phyloP scores from a whole-genome alignment of 2,888 invertebrate genomes.

The Xylophagus ater region DNA sequence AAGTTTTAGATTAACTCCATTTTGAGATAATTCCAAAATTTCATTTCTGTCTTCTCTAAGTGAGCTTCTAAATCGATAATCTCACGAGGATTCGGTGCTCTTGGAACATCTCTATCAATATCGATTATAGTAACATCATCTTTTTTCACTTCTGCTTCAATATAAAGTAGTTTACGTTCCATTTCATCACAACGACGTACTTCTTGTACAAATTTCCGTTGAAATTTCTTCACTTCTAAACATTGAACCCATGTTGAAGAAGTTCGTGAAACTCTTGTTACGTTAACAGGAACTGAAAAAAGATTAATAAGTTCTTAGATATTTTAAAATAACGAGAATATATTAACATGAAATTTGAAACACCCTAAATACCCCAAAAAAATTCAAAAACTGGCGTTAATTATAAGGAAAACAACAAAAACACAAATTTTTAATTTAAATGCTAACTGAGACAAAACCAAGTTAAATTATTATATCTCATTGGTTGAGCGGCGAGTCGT shows the following conservation, averaged over 20 bases:
- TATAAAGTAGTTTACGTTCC: constrained; percentile 76
- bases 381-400: too few relatives aligned
- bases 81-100: constrained; percentile 69
- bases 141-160: constrained; percentile 76
- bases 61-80: constrained; percentile 86
- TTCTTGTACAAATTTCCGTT: constrained; percentile 84
- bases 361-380: too few relatives aligned
- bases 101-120: constrained; percentile 56
- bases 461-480: too few relatives aligned
- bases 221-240: constrained; percentile 87
- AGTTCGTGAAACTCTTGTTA: too few relatives aligned
- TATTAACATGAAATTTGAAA: too few relatives aligned
- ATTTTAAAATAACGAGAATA: too few relatives aligned
- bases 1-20: constrained; percentile 77
- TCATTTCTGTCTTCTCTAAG: constrained; percentile 88
- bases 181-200: constrained; percentile 85
- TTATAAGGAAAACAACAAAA: too few relatives aligned
- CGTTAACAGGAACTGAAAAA: too few relatives aligned
- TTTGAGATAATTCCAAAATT: constrained; percentile 78
- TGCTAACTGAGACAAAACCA: too few relatives aligned
- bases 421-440: too few relatives aligned
- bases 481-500: too few relatives aligned
- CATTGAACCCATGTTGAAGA: constrained; percentile 76
- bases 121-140: constrained; percentile 70
- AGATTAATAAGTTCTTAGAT: too few relatives aligned